Evolutionary conservation across 2,888 invertebrate species (phyloP), one percentile per base, ranked within the genome.

Genomic region (Heliconius erato): DNA sequence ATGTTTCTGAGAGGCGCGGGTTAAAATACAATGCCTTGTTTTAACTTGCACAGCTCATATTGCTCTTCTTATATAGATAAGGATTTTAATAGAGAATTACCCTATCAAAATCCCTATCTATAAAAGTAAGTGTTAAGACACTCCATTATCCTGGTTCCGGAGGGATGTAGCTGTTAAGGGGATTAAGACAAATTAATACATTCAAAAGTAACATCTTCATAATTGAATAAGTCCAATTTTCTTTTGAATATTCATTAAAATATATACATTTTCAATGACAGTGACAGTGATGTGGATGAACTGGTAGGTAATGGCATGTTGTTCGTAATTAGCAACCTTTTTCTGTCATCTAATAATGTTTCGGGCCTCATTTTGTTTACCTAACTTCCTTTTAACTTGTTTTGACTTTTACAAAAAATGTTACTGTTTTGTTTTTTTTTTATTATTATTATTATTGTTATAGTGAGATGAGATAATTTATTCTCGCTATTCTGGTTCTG

Each of bases 301-400:
- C 71, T 40, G 12, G 40, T 5, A 71, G 44, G 71, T n/a, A 71
- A 71, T 44, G 40, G 71, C 71, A 26, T 71, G 71, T 44, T 40
- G 63, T 63, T 67, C 40, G 71, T 71, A 71, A 71, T 71, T 71
- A 71, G n/a, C 40, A 71, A 71, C 71, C 71, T 71, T 71, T 71
- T 71, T 71, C 71, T 44, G 71, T 44, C 71, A 44, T 71, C 23
- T 14, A 71, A 71, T 40, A n/a, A 44, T 44, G n/a, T 40, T 40
- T 71, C 44, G 14, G 71, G 44, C 71, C 12, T 71, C 40, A 71
- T 71, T 71, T 71, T 40, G 71, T 44, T 71, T 26, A 44, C 26
- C n/a, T 71, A 71, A 71, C 16, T 71, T 44, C 40, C 5, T 26
- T 71, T n/a, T 26, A 26, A 65, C 5, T 26, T 67, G 28, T 67